Percentiles rank a stretch among this genome's conserved stretches.
Conservation (phyloP, 2,888 invertebrate species). For the Morpho helenor region DNA sequence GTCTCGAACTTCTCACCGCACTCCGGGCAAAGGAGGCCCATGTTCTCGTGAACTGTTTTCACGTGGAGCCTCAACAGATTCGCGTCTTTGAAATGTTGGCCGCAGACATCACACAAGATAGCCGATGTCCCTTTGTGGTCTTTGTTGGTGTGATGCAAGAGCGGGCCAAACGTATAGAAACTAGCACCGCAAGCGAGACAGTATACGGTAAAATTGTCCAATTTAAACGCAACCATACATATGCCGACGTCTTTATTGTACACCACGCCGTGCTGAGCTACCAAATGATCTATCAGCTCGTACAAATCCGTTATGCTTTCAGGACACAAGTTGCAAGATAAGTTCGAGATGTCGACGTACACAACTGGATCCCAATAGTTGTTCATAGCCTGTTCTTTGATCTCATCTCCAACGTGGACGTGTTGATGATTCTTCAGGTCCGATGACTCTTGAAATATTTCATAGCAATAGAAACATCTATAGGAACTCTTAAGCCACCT, state of each 20-base stretch:
- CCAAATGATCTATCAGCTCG: slow-evolving; percentile 59
- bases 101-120: slow-evolving; percentile 64
- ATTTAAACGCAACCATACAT: slow-evolving; percentile 63
- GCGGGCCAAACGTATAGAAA: slow-evolving; percentile 63
- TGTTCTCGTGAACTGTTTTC: slow-evolving; percentile 60
- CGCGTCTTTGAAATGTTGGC: slow-evolving; percentile 63
- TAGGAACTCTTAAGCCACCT: slow-evolving; percentile 70
- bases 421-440: slow-evolving; percentile 59
- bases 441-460: slow-evolving; percentile 63
- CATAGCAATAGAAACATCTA: slow-evolving; percentile 70
- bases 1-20: slow-evolving; percentile 72
- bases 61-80: slow-evolving; percentile 53
- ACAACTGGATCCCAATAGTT: slow-evolving; percentile 69
- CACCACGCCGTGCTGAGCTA: slow-evolving; percentile 45
- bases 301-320: slow-evolving; percentile 52
- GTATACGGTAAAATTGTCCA: slow-evolving; percentile 55
- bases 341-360: slow-evolving; percentile 55
- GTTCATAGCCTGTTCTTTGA: slow-evolving; percentile 58
- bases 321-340: slow-evolving; percentile 56
- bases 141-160: slow-evolving; percentile 65
- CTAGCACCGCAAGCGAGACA: slow-evolving; percentile 58
- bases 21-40: slow-evolving; percentile 54
- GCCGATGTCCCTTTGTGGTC: slow-evolving; percentile 66
- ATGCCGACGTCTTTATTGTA: slow-evolving; percentile 65
- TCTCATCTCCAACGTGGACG: slow-evolving; percentile 44